A percentile compares a stretch with the other conserved stretches of the same genome.
Conservation (phyloP, 2,797 vertebrate species). For the Threskiornis aethiopicus region DNA sequence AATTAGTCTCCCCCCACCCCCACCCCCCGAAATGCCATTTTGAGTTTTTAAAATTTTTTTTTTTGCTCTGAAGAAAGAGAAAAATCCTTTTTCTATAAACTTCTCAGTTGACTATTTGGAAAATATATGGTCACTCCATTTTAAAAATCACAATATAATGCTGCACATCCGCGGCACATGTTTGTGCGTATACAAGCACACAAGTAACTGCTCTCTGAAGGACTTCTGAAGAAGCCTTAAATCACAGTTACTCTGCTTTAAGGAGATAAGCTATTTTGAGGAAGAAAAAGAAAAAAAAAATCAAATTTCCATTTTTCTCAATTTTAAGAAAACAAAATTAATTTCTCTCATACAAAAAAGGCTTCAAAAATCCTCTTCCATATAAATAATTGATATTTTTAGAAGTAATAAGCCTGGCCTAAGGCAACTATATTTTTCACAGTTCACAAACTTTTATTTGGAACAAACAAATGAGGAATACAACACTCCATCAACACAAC, state of each 20-base stretch:
- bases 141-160: not conserved
- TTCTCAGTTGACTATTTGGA: not conserved
- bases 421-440: not conserved
- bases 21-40: not conserved
- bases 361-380: not conserved
- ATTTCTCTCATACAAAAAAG: not conserved
- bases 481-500: not conserved
- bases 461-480: not conserved
- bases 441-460: not conserved
- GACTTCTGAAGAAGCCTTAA: not conserved
- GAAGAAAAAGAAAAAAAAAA: not conserved
- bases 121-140: not conserved
- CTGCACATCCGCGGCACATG: not conserved
- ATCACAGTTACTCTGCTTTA: not conserved
- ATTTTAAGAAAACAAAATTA: not conserved
- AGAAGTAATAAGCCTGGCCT: not conserved
- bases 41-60: no score
- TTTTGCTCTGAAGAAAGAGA: not conserved
- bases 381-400: not conserved
- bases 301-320: not conserved
- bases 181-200: not conserved
- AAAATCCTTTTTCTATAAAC: not conserved
- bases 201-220: not conserved
- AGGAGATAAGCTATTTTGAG: not conserved
- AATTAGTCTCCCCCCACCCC: no score